Evolutionary conservation across 2,888 invertebrate genomes (phyloP), one percentile per base, ranked within the genome.

Genomic region (Amiota mariae): DNA sequence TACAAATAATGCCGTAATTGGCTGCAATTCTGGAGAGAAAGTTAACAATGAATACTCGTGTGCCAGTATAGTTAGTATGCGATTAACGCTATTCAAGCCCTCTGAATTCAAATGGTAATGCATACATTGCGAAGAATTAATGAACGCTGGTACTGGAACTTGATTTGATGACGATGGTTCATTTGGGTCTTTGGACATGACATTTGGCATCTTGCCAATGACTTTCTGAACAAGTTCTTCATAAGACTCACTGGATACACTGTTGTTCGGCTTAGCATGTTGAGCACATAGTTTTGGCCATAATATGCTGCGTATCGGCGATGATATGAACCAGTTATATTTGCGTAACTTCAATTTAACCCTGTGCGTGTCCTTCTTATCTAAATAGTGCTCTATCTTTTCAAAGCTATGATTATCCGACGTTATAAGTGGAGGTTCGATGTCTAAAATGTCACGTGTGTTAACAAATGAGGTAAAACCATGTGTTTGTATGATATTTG

Each of bases 41-140:
- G 97, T 97, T 90, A 98, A 97, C 91, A 97, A 97, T 49, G 97
- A 97, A 90, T 95, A 95, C 73, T 95, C 95, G 90, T 95, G 96
- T 76, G 95, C 96, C 76, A 97, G 92, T 70, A 97, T 95, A 80
- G 95, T 95, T 77, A 97, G 94, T 77, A 98, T 94, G 81, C 96
- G 92, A 90, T 96, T 96, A 61, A 95, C 95, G 68, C 95, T 94
- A 84, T 93, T 93, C 82, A 95, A 92, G 71, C 97, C 97, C 88
- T 94, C 93, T 79, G 94, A 92, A 79, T 95, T 95, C 89, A 97
- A 92, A 90, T 95, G 94, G 91, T 97, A 97, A 79, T 94, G 94
- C 49, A 49, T 92, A 90, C 95, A 94, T 90, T 95, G 95, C 64
- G 94, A 93, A 80, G 94, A 94, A 91, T 97, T 97, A 84, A 97